phyloP scores from a whole-genome alignment of 1,140 invertebrate genomes.

The Drosophila miranda region DNA sequence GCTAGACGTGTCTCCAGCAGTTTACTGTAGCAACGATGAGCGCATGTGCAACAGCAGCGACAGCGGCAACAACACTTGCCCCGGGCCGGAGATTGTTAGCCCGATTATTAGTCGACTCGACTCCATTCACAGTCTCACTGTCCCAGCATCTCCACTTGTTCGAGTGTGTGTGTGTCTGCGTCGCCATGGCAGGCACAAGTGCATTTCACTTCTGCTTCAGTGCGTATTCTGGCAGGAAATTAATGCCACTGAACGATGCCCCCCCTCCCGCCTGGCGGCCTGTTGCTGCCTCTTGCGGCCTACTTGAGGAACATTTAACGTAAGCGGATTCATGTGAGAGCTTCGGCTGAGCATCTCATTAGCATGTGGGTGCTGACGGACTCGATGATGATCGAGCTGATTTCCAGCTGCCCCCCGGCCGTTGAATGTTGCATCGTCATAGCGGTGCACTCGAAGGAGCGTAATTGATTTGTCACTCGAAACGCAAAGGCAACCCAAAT shows the following conservation, averaged over 20 bases:
- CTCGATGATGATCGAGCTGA: constrained; percentile 53
- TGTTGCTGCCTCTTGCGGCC: constrained; percentile 14
- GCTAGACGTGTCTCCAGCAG: constrained; percentile 6
- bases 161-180: constrained; percentile 6
- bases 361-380: constrained; percentile 53
- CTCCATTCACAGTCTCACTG: constrained; percentile 23
- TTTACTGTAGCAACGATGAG: constrained; percentile 31
- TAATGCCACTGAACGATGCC: constrained; percentile 62
- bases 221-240: constrained; percentile 68
- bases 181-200: constrained; percentile 44
- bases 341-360: constrained; percentile 44
- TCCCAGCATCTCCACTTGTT: constrained; percentile 37
- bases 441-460: constrained; percentile 45
- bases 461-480: constrained; percentile 52
- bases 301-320: constrained; percentile 67
- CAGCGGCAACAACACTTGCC: constrained; percentile 11
- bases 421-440: constrained; percentile 33
- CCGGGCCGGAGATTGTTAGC: constrained; percentile 49
- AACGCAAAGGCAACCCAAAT: too few species aligned
- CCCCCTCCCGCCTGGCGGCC: constrained; percentile 9
- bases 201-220: constrained; percentile 71
- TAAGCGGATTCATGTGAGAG: constrained; percentile 67
- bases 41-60: constrained; percentile 53
- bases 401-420: constrained; percentile 22
- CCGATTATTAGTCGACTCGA: constrained; percentile 34